These are phyloP conservation scores for Macrotus californicus DNA, from an alignment of 2,113 vertebrate species.

Conservation along the genomic window DNA sequence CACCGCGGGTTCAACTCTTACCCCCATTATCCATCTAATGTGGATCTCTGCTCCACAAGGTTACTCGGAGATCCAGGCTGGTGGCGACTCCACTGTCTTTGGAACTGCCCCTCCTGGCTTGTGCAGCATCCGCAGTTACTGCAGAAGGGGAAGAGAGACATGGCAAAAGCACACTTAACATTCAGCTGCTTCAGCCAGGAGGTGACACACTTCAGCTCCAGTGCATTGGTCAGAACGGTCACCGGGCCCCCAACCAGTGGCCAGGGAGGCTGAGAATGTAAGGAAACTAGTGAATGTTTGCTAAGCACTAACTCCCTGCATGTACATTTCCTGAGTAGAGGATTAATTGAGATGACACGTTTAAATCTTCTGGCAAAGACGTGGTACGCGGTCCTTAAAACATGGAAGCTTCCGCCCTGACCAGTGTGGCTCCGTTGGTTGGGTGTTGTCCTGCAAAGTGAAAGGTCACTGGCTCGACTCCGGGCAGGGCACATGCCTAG, in stretches of 20 bases:
- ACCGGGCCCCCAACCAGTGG: neutral
- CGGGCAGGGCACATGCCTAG: neutral
- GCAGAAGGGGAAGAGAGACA: neutral
- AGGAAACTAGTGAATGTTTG: neutral
- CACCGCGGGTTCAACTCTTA: accelerated
- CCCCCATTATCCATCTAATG: accelerated
- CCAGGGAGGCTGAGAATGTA: neutral
- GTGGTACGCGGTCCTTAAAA: neutral
- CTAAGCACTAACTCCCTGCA: neutral
- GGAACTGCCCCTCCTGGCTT: neutral
- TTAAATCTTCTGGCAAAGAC: neutral
- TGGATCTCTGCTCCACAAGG: neutral
- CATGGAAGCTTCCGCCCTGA: neutral
- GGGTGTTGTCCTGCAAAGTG: too few species aligned
- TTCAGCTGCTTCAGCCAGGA: neutral
- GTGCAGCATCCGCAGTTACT: neutral
- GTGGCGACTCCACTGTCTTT: neutral
- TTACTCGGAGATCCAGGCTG: neutral
- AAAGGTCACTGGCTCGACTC: too few species aligned
- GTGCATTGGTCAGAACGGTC: neutral
- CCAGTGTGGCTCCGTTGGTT: too few species aligned
- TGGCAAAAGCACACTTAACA: neutral
- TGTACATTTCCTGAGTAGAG: neutral
- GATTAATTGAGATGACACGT: neutral
- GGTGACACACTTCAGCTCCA: neutral